These are phyloP conservation scores for Cepaea nemoralis DNA, from an alignment of 1,140 invertebrate species.

Conservation along the genomic window DNA sequence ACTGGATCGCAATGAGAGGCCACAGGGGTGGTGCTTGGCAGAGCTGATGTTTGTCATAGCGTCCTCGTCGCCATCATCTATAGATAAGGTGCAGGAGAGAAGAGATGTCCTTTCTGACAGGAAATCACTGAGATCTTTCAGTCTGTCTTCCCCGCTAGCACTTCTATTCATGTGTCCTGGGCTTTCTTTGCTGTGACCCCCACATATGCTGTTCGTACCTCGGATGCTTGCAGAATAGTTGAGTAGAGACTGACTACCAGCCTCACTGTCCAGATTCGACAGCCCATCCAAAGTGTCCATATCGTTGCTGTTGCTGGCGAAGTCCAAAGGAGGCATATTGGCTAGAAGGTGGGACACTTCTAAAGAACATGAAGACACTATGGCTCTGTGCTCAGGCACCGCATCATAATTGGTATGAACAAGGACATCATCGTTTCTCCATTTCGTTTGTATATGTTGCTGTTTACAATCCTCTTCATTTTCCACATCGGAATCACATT, in stretches of 20 bases:
- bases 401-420: background rate
- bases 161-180: background rate
- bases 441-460: background rate
- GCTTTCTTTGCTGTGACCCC: background rate
- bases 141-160: background rate
- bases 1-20: background rate
- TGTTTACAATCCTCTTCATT: background rate
- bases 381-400: background rate
- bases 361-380: slow-evolving; percentile 24
- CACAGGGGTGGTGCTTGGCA: background rate
- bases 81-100: slow-evolving; percentile 29
- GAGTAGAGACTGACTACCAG: slow-evolving; percentile 25
- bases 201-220: background rate
- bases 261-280: slow-evolving; percentile 29
- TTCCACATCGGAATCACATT: slow-evolving; percentile 27
- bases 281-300: slow-evolving; percentile 30
- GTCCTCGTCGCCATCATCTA: slow-evolving; percentile 24
- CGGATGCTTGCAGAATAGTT: slow-evolving; percentile 9
- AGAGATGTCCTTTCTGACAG: slow-evolving; percentile 32
- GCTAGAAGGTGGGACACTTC: slow-evolving; percentile 23
- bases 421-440: background rate
- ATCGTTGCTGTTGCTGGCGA: background rate
- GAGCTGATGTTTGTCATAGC: background rate
- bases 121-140: slow-evolving; percentile 16
- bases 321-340: slow-evolving; percentile 32